A percentile compares a stretch with the other conserved stretches of the same genome.
Evolutionary conservation across 2,797 vertebrate species (phyloP).

Genomic region (Merluccius polli): DNA sequence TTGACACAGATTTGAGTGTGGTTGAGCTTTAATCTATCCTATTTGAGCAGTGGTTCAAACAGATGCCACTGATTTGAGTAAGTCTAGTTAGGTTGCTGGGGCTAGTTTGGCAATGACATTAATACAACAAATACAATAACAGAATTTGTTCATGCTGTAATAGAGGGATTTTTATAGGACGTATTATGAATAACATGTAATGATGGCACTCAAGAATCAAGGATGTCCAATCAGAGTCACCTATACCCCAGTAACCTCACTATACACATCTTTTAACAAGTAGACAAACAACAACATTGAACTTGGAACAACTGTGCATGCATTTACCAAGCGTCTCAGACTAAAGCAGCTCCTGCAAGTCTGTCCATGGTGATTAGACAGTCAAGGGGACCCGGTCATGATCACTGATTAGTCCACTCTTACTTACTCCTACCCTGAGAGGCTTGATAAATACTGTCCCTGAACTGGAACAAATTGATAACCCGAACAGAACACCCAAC

Average conservation of each 20-base stretch:
- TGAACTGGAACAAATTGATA: neutral
- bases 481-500: neutral
- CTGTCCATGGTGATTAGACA: neutral
- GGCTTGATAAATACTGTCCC: neutral
- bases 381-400: no score
- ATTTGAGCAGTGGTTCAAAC: neutral
- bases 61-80: neutral
- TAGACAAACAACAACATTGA: neutral
- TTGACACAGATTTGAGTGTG: no score
- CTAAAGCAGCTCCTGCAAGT: neutral
- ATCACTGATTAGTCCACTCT: no score
- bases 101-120: neutral
- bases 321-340: neutral
- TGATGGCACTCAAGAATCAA: conserved; percentile 1
- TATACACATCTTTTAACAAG: neutral
- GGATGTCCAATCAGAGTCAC: neutral
- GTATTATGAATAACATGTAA: neutral
- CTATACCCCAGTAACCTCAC: neutral
- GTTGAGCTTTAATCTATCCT: neutral
- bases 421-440: neutral
- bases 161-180: conserved; percentile 1
- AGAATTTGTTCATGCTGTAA: neutral
- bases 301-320: neutral
- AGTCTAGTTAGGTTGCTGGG: conserved; percentile 1
- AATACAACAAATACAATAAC: neutral